phyloP scores from a whole-genome alignment of 2,113 vertebrate species.

The Platycercus adscitus region DNA sequence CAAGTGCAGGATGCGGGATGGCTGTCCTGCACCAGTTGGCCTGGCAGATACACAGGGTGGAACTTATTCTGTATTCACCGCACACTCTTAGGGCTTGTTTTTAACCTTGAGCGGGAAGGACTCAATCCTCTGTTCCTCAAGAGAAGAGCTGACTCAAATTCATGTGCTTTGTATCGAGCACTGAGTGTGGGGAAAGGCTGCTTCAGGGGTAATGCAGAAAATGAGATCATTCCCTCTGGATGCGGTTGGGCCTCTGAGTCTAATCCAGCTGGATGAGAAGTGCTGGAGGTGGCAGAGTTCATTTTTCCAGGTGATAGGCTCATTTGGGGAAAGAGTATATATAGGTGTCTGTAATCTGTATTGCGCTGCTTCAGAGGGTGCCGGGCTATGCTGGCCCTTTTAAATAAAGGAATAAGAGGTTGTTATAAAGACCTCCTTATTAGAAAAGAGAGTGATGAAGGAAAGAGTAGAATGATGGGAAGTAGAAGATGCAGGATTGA shows the following conservation, averaged over 20 bases:
- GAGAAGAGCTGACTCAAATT: slow-evolving; percentile 39
- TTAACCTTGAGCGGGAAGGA: slow-evolving; percentile 43
- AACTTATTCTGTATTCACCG: slow-evolving; percentile 26
- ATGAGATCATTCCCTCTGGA: neutral
- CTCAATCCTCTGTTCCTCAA: neutral
- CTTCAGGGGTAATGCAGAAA: neutral
- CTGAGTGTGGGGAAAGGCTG: neutral
- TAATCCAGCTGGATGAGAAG: neutral
- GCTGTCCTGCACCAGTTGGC: slow-evolving; percentile 39
- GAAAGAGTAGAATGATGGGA: neutral
- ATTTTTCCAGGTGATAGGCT: neutral
- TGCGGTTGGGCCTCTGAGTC: neutral
- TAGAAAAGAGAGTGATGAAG: neutral
- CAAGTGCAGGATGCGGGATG: slow-evolving; percentile 40
- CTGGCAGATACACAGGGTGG: slow-evolving; percentile 13
- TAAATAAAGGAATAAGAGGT: neutral
- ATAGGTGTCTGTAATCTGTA: neutral
- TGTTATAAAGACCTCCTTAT: neutral
- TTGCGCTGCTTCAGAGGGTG: neutral
- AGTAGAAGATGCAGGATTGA: rapidly evolving
- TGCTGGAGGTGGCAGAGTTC: neutral
- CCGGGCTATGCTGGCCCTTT: neutral
- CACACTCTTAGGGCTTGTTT: neutral
- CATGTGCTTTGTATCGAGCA: neutral
- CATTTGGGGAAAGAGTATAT: neutral